Evolutionary conservation across 2,113 vertebrate genomes (phyloP), one percentile per base, ranked within the genome.

Genomic region (Percina caprodes): DNA sequence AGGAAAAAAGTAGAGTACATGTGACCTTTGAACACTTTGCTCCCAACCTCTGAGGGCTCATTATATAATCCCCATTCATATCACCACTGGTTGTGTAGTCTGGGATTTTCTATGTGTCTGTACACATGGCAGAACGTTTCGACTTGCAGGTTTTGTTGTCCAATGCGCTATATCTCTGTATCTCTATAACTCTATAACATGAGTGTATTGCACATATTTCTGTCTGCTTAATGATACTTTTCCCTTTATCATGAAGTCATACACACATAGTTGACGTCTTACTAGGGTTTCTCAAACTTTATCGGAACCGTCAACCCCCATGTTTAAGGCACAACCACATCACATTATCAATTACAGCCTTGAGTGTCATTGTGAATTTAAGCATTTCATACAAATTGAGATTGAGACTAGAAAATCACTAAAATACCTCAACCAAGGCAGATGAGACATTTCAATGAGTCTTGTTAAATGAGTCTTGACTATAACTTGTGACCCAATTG

Each of bases 81-180:
- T 30, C 24, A 60, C 39, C 24, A 4, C 11, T 21, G 14, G 2
- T 24, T 16, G 23, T 54, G 3, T 5, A 42, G 15, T 60, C 30
- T 83, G 81, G 81, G 81, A 78, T 60, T 78, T 83, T 78, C 59
- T 69, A 16, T 9, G 8, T 23, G 30, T 30, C 13, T 72, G 9
- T 18, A 45, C 77, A 81, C 19, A 55, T 86, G 68, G 19, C 60
- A 56, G 56, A 19, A 26, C 33, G 6, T 12, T 26, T 51, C 4
- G 42, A 19, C 19, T 21, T 19, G 45, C 11, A 48, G 23, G 30
- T 14, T 61, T 6, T 42, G 13, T 74, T 21, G 9, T 21, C 56
- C 33, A 18, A 3, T 49, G 21, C 1, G 13, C 30, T 30, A 30
- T 30, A 30, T n/a, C n/a, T n/a, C n/a, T n/a, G n/a, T 13, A 55